Evolutionary conservation across 2,113 vertebrate species (phyloP).

Genomic region (Strigops habroptila): DNA sequence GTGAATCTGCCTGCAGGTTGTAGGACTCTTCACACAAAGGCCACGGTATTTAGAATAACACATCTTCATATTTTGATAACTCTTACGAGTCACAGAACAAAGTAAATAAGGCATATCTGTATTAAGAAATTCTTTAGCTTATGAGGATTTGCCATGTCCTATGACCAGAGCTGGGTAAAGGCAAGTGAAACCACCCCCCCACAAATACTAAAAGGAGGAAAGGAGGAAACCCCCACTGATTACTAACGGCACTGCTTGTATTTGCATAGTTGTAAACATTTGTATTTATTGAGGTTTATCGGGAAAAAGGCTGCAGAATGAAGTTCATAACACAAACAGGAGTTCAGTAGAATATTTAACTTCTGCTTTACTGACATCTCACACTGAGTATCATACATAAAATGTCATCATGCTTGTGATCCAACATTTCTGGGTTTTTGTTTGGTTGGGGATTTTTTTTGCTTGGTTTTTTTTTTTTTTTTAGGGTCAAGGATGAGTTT

Average conservation of each 20-base stretch:
- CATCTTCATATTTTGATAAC: not conserved
- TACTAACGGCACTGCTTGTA: not conserved
- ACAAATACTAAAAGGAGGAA: not conserved
- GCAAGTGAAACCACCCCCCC: not conserved
- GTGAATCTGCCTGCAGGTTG: not conserved
- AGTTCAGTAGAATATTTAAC: not conserved
- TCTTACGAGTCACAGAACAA: not conserved
- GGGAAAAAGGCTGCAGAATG: not conserved
- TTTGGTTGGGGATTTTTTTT: not conserved
- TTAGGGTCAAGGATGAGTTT: not conserved
- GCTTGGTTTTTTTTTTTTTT: not conserved
- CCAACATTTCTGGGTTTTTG: not conserved
- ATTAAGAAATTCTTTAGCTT: not conserved
- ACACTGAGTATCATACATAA: not conserved
- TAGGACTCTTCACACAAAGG: not conserved
- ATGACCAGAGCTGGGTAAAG: not conserved
- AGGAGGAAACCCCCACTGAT: not conserved
- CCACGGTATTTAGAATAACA: not conserved
- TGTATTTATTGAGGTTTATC: not conserved
- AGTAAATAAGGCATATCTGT: not conserved
- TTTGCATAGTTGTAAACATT: not conserved
- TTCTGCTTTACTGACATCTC: not conserved
- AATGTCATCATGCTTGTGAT: not conserved
- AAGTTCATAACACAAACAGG: not conserved
- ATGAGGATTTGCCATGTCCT: not conserved